A percentile compares a stretch with the other conserved stretches of the same genome.
Conservation (phyloP, 2,888 invertebrate genomes). For the Cenopis cana region DNA sequence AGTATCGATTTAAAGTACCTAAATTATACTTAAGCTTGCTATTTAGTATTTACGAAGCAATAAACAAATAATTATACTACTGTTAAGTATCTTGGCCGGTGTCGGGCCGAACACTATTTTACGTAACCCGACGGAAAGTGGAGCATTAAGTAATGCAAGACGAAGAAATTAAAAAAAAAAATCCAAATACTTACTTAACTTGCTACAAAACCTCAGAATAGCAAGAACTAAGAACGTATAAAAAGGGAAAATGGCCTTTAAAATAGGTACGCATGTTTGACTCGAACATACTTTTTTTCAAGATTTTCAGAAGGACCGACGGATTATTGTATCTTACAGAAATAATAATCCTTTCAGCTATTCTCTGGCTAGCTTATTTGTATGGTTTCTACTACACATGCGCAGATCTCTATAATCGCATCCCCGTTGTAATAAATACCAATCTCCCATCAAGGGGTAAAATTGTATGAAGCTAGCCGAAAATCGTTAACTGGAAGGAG, state of each 20-base stretch:
- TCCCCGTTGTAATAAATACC: too few relatives aligned
- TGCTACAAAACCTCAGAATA: not conserved
- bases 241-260: not conserved
- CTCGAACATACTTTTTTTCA: not conserved
- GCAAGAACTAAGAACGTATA: not conserved
- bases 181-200: constrained; percentile 3
- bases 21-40: not conserved
- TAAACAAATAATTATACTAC: not conserved
- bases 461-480: too few relatives aligned
- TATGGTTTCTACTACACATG: too few relatives aligned
- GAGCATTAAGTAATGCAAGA: constrained; percentile 15
- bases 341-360: too few relatives aligned
- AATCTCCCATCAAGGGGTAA: too few relatives aligned
- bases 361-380: too few relatives aligned
- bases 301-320: not conserved
- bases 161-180: constrained; percentile 11
- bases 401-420: too few relatives aligned
- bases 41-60: not conserved
- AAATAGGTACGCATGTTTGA: not conserved
- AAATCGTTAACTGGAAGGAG: too few relatives aligned
- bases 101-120: constrained; percentile 18
- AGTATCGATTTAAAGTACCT: not conserved
- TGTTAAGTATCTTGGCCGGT: not conserved
- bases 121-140: constrained; percentile 33
- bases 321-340: not conserved